A percentile compares a stretch with the other conserved stretches of the same genome.
Conservation (phyloP, 1,140 invertebrate species). For the Bradysia coprophila region DNA sequence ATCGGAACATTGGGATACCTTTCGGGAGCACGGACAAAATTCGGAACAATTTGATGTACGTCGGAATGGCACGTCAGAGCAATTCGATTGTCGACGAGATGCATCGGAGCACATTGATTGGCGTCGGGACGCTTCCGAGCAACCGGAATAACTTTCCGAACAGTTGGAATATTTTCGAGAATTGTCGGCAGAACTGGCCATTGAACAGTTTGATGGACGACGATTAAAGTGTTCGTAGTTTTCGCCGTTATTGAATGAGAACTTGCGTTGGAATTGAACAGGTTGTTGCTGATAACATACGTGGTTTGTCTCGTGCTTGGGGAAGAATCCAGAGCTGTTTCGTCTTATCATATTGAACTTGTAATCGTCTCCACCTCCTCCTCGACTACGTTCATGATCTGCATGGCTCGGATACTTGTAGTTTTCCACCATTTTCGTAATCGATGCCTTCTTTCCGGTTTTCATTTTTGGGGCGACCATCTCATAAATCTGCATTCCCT, state of each 20-base stretch:
- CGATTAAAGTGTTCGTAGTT: constrained; percentile 4
- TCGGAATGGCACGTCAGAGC: constrained; percentile 4
- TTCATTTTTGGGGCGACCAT: constrained; percentile 25
- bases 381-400: constrained; percentile 18
- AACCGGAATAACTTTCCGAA: constrained; percentile 8
- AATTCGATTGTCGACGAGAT: constrained; percentile 5
- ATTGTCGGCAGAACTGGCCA: constrained; percentile 5
- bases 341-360: constrained; percentile 16
- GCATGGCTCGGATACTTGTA: constrained; percentile 19
- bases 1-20: constrained; percentile 12
- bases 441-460: constrained; percentile 22
- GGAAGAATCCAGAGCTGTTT: constrained; percentile 7
- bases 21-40: constrained; percentile 17
- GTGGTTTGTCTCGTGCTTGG: constrained; percentile 1
- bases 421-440: constrained; percentile 22
- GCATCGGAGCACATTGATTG: constrained; percentile 18
- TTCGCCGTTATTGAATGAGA: background rate
- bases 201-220: constrained; percentile 19
- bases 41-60: constrained; percentile 22
- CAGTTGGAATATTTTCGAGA: constrained; percentile 5
- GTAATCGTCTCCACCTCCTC: constrained; percentile 15
- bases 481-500: constrained; percentile 19
- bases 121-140: constrained; percentile 12
- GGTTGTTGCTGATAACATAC: constrained; percentile 2
- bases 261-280: constrained; percentile 3